Percentiles rank a stretch among this genome's conserved stretches.
Evolutionary conservation across 2,113 vertebrate species (phyloP).

Genomic region (Jacana jacana): DNA sequence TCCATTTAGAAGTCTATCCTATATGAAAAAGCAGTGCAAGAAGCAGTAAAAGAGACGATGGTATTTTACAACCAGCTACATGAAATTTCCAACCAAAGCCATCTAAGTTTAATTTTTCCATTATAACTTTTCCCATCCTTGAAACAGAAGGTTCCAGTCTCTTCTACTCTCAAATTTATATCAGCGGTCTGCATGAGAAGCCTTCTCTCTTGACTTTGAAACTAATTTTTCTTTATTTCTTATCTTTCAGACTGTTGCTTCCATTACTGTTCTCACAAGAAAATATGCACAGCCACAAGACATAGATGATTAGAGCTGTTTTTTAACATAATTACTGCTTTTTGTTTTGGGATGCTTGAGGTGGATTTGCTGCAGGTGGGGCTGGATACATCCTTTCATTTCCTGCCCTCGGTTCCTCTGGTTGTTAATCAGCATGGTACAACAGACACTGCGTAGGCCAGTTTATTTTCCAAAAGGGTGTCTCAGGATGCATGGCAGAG

Average conservation of each 20-base stretch:
- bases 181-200: neutral
- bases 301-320: neutral
- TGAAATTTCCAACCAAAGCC: neutral
- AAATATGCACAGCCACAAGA: neutral
- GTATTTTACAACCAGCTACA: slow-evolving; percentile 11
- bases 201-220: neutral
- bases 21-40: neutral
- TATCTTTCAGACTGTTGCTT: neutral
- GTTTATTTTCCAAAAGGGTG: neutral
- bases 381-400: neutral
- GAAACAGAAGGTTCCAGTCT: neutral
- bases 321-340: neutral
- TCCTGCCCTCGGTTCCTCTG: neutral
- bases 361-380: accelerated
- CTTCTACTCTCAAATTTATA: neutral
- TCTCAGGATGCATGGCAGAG: neutral
- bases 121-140: neutral
- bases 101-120: neutral
- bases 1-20: neutral
- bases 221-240: neutral
- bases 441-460: neutral
- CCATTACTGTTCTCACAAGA: neutral
- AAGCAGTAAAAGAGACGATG: neutral
- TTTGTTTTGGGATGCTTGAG: neutral
- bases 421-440: neutral